Percentiles rank a stretch among this genome's conserved stretches.
Evolutionary conservation across 2,113 vertebrate genomes (phyloP).

Genomic region (Smithornis capensis): DNA sequence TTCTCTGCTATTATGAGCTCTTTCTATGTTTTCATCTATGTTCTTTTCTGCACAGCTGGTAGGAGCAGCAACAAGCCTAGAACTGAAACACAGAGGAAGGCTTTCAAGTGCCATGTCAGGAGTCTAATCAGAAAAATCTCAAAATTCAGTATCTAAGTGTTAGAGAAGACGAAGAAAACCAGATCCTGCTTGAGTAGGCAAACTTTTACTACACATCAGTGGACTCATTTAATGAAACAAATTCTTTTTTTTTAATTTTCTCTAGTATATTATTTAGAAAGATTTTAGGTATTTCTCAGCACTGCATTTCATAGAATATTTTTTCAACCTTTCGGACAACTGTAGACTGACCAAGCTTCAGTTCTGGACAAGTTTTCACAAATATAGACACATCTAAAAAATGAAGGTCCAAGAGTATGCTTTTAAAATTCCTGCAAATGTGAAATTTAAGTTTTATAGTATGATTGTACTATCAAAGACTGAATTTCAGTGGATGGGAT

Average conservation of each 20-base stretch:
- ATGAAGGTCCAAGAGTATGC: background rate
- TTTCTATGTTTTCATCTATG: background rate
- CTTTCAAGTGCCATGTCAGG: background rate
- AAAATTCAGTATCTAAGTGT: background rate
- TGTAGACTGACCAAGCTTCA: background rate
- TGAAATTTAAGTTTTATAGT: background rate
- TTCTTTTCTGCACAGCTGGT: slow-evolving; percentile 9
- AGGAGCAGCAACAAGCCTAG: background rate
- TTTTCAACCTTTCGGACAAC: background rate
- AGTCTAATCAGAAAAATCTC: background rate
- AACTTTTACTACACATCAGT: background rate
- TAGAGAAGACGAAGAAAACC: background rate
- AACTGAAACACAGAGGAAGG: background rate
- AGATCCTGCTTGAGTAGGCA: background rate
- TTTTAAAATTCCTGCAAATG: background rate
- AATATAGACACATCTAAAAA: background rate
- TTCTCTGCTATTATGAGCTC: background rate
- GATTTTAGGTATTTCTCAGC: background rate
- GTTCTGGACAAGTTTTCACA: background rate
- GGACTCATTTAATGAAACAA: background rate
- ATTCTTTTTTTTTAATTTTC: background rate
- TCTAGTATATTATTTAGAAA: background rate
- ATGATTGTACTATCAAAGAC: background rate
- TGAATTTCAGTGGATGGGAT: background rate
- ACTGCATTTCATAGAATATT: background rate